Evolutionary conservation across 2,888 invertebrate genomes (phyloP).

Genomic region (Clusia tigrina): DNA sequence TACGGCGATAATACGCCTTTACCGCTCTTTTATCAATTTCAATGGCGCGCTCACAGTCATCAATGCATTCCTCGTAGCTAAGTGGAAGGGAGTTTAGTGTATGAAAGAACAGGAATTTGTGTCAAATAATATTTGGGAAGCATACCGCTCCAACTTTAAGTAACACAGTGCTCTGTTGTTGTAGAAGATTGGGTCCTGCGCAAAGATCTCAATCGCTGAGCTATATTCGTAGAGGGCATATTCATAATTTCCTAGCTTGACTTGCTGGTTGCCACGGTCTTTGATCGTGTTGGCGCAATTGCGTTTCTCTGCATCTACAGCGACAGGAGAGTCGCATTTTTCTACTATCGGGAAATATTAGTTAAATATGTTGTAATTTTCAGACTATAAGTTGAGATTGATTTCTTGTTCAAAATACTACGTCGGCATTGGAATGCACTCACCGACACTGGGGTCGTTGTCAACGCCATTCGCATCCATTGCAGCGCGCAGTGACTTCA

Average conservation of each 20-base stretch:
- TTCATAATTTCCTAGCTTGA: conserved; percentile 80
- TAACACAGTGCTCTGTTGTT: conserved; percentile 90
- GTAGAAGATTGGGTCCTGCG: conserved; percentile 80
- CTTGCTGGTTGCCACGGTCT: conserved; percentile 80
- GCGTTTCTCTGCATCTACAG: conserved; percentile 37
- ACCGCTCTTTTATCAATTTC: conserved; percentile 79
- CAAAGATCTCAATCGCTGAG: conserved; percentile 83
- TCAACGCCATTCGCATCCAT: too few relatives aligned
- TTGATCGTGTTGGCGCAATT: conserved; percentile 57
- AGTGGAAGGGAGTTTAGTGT: background rate
- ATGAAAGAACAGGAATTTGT: background rate
- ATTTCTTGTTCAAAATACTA: too few relatives aligned
- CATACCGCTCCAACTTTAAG: conserved; percentile 80
- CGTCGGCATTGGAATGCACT: too few relatives aligned
- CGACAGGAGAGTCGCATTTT: background rate
- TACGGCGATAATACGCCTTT: conserved; percentile 85
- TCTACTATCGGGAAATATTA: background rate
- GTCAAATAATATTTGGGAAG: background rate
- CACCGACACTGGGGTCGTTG: background rate
- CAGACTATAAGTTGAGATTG: too few relatives aligned
- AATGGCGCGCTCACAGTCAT: conserved; percentile 83
- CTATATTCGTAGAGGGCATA: conserved; percentile 88
- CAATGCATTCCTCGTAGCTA: conserved; percentile 57
- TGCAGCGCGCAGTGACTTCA: too few relatives aligned
- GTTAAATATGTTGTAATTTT: background rate